Base-by-base conservation (phyloP, 2,888 invertebrate species). In the Papilio demoleus region DNA sequence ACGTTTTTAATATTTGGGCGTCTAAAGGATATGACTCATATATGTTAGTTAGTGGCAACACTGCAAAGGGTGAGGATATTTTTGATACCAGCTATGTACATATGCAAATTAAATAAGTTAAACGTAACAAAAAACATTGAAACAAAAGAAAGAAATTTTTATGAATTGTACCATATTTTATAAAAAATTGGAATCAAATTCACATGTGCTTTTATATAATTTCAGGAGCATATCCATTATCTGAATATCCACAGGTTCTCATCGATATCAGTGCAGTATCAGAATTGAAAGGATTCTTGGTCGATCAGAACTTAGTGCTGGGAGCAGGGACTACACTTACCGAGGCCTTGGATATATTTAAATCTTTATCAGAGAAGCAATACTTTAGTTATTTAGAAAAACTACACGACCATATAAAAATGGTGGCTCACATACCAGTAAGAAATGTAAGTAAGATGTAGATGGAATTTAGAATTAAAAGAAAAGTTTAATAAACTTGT, bases 21-120 rank as follows among this genome's bases (percentile, higher is more conserved):
- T 80, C 86, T 60, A 84, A 87, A 11, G 80, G 89, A 12, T 72
- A 72, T 6, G 82, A 87, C 2, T 86, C 88, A 11, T 96, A 95
- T 73, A 93, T 94, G 83, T 80, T 97, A 11, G 93, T 96, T 0
- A 95, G 94, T 27, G 97, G 97, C 17, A 96, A 97, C 78, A 97
- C 97, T 1, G 96, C 95, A 2, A 95, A 94, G 83, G 97, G 97
- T 95, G 82, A 73, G 6, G 8, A 45, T 6, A 50, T 24, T 14
- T 27, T 24, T 14, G 8, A 2, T 31, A 6, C 31, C n/a, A n/a
- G n/a, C n/a, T n/a, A n/a, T n/a, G n/a, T n/a, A n/a, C n/a, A n/a
- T n/a, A n/a, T n/a, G n/a, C n/a, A n/a, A n/a, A n/a, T n/a, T n/a
- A n/a, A n/a, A n/a, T n/a, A n/a, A n/a, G n/a, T n/a, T n/a, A n/a